These are phyloP conservation scores for Apodemus sylvaticus DNA, from an alignment of 2,113 vertebrate genomes.

Conservation along the genomic window DNA sequence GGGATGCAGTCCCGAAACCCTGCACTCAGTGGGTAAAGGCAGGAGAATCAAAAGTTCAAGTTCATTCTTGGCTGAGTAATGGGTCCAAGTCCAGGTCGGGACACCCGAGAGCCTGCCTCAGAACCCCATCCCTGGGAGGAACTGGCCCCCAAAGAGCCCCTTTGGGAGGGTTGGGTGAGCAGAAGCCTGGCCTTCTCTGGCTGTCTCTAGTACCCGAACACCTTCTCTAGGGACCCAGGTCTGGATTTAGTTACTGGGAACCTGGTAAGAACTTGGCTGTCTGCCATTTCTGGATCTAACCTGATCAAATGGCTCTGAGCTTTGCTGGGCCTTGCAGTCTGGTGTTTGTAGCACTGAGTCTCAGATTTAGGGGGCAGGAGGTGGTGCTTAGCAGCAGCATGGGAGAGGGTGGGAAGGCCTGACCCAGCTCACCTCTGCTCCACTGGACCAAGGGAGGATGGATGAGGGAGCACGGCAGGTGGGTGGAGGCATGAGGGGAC, in stretches of 20 bases:
- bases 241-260: not conserved
- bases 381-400: no score
- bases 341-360: not conserved
- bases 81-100: not conserved
- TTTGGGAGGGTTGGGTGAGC: not conserved
- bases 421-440: not conserved
- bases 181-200: not conserved
- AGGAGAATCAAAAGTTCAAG: not conserved
- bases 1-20: not conserved
- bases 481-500: not conserved
- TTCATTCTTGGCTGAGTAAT: not conserved
- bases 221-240: not conserved
- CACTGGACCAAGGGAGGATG: no score
- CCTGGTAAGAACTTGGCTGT: not conserved
- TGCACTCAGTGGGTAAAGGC: no score
- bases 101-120: not conserved
- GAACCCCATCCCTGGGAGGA: not conserved
- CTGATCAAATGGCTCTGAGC: not conserved
- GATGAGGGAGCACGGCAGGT: rapidly evolving
- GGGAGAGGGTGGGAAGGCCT: not conserved
- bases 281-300: not conserved
- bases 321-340: not conserved
- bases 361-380: not conserved
- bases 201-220: not conserved
- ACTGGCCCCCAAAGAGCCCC: not conserved